These are phyloP conservation scores for Paragorgia papillata DNA, from an alignment of 92 coral and sea anemone species.

Conservation along the genomic window DNA sequence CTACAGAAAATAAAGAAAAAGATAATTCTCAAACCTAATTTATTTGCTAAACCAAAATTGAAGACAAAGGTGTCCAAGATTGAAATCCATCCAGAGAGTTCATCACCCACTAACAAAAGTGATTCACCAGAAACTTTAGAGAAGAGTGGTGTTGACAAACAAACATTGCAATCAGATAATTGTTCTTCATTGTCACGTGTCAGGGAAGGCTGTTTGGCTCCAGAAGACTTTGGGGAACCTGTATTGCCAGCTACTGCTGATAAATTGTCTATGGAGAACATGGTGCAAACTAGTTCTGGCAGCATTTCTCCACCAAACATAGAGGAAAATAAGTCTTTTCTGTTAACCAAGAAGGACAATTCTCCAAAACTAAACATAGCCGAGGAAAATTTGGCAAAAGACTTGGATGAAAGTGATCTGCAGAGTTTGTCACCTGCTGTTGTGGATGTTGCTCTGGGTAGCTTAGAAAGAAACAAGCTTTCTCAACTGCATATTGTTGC, in stretches of 20 bases:
- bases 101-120: neutral
- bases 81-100: neutral
- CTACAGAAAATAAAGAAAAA: constrained; percentile 7
- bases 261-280: no score
- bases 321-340: neutral
- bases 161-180: neutral
- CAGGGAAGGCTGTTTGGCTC: neutral
- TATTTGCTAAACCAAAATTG: neutral
- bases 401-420: neutral
- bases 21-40: neutral
- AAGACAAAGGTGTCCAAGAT: neutral
- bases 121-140: neutral
- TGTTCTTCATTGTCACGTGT: no score
- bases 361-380: no score
- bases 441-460: neutral
- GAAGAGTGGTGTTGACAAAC: neutral
- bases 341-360: no score
- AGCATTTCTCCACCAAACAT: neutral
- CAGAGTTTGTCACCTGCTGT: neutral
- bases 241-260: no score
- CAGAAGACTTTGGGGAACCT: neutral
- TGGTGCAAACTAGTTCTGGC: no score
- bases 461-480: no score
- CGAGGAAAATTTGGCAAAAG: neutral
- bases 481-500: no score